Base-by-base conservation (phyloP, 2,113 vertebrate species). In the Hystrix brachyura region DNA sequence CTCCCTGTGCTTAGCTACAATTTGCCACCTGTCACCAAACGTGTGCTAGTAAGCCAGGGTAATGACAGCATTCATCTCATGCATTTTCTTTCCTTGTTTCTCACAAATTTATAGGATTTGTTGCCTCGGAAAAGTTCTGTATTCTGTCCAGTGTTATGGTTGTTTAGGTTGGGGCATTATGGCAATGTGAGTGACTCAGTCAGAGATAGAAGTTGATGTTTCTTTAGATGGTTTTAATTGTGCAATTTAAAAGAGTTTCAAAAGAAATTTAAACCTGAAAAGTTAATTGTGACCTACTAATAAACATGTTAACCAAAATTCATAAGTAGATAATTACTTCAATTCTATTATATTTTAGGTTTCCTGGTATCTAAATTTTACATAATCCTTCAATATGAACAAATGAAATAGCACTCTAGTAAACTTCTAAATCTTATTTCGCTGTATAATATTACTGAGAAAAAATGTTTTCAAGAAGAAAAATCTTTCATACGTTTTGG, bases 401-500 rank as follows among this genome's bases (percentile, higher is more conserved):
- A 88, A 92, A 65, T 71, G 71, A 94, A 90, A 83, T 25, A 71
- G 0, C 18, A 38, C 25, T 83, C 0, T 69, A 95, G 87, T 85
- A 8, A 94, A 55, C n/a, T 94, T 82, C 14, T 51, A 81, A 90
- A 88, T 76, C 1, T 1, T 82, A 17, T 94, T 80, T 92, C 21
- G 67, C n/a, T 94, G 7, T 79, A 46, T 46, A 43, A 29, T 89
- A 59, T 78, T 11, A 43, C 7, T 60, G 43, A 72, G 17, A 17
- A 85, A 94, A 53, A 21, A 46, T 51, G 60, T 59, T 90, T 93
- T 90, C 32, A 95, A 87, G 46, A 32, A 13, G 32, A 83, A 88
- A 87, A 86, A 89, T 59, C 43, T 93, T 94, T 51, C 38, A 48
- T 67, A 74, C 21, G 72, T 69, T 93, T 87, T 76, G 87, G 19